Evolutionary conservation across 1,140 invertebrate genomes (phyloP), one percentile per base, ranked within the genome.

Genomic region (Littorina saxatilis): DNA sequence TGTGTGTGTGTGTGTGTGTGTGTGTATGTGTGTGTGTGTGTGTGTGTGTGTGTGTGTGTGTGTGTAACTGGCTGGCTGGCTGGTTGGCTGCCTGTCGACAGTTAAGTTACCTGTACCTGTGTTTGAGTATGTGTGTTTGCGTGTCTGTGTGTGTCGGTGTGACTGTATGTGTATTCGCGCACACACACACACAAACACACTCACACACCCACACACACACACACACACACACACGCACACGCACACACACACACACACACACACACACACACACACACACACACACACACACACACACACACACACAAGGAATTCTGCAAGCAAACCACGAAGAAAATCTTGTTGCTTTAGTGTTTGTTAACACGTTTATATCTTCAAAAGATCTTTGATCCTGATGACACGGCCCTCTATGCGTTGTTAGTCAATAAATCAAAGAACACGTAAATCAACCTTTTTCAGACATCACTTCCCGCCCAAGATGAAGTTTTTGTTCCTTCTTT

Each of bases 21-120:
- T 9, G 15, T 75, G 37, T 47, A n/a, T 75, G 37, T 75, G 43
- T 20, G 43, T 55, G 52, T 77, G 40, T 29, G 55, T 58, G 55
- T 58, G 55, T 58, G 55, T 58, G 55, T 58, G 55, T 58, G 55
- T 58, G 55, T 58, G 55, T 23, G 55, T 23, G 55, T 23, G 55
- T 23, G 55, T 23, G 55, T 23, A 23, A 9, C 27, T 35, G 63
- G 4, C 27, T 35, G 63, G 4, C 27, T 35, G 63, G 4, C 27
- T 35, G 63, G 4, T 20, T 35, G 63, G 4, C 27, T 35, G 63
- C 11, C 15, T 58, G 43, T n/a, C n/a, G n/a, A n/a, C n/a, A n/a
- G n/a, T n/a, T n/a, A n/a, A n/a, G n/a, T n/a, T n/a, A n/a, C n/a
- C n/a, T n/a, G n/a, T n/a, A n/a, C n/a, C n/a, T 27, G 43, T 27